A percentile compares a stretch with the other conserved stretches of the same genome.
These are phyloP conservation scores for Callipepla squamata DNA, from an alignment of 2,113 vertebrate genomes.

Conservation along the genomic window DNA sequence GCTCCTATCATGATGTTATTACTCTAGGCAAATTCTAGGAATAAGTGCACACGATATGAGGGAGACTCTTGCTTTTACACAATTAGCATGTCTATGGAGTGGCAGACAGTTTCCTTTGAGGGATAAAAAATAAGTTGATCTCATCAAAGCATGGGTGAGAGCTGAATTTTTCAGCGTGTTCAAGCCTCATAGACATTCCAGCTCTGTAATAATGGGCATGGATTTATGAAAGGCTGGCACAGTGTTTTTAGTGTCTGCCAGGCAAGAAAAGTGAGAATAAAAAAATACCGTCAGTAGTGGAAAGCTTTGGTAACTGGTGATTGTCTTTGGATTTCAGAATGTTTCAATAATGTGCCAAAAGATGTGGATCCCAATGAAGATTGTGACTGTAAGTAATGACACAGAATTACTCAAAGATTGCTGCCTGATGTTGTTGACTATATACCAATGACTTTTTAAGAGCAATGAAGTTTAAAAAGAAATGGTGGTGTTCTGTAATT, in stretches of 20 bases:
- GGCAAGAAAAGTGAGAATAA: background rate
- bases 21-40: background rate
- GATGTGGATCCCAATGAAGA: constrained; percentile 83
- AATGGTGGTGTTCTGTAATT: background rate
- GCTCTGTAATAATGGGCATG: background rate
- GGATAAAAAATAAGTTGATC: background rate
- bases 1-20: background rate
- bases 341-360: constrained; percentile 87
- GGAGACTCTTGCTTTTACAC: background rate
- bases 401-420: background rate
- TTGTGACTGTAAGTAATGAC: constrained; percentile 84
- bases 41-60: background rate
- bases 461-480: background rate
- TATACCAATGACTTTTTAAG: background rate
- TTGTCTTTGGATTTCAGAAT: constrained; percentile 80
- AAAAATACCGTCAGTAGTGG: background rate
- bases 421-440: background rate
- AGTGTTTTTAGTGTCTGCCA: background rate
- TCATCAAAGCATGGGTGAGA: background rate
- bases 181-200: background rate
- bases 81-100: background rate
- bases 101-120: background rate
- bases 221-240: background rate
- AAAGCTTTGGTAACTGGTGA: background rate
- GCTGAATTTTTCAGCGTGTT: background rate